Evolutionary conservation across 2,888 invertebrate species (phyloP).

Genomic region (Synergus umbraculus): DNA sequence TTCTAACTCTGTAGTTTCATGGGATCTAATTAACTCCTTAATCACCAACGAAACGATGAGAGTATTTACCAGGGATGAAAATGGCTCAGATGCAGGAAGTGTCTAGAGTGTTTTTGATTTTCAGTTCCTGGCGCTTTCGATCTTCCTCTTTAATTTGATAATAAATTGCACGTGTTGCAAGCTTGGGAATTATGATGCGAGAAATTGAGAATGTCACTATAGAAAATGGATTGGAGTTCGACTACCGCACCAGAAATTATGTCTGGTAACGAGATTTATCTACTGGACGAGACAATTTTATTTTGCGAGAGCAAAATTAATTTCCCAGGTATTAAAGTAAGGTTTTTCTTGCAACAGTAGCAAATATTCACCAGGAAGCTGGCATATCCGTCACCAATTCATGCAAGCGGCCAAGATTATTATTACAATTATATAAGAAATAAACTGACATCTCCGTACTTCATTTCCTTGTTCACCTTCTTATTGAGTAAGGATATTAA

Average conservation of each 20-base stretch:
- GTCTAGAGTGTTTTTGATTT: not conserved
- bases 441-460: not conserved
- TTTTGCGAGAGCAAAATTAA: not conserved
- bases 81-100: not conserved
- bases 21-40: conserved; percentile 9
- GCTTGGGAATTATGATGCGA: not conserved
- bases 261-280: not conserved
- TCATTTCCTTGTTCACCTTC: not conserved
- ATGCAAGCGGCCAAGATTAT: not conserved
- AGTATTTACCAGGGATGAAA: conserved; percentile 11
- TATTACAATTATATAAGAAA: not conserved
- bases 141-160: not conserved
- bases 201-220: not conserved
- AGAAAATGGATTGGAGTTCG: not conserved
- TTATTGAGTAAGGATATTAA: too few species aligned
- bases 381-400: not conserved
- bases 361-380: not conserved
- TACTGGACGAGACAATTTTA: not conserved
- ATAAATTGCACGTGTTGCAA: not conserved
- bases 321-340: not conserved
- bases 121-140: not conserved
- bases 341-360: not conserved
- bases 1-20: conserved; percentile 24
- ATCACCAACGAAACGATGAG: conserved; percentile 3
- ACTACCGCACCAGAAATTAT: not conserved